Conservation (phyloP, 2,113 vertebrate genomes). For the Pithys albifrons region DNA sequence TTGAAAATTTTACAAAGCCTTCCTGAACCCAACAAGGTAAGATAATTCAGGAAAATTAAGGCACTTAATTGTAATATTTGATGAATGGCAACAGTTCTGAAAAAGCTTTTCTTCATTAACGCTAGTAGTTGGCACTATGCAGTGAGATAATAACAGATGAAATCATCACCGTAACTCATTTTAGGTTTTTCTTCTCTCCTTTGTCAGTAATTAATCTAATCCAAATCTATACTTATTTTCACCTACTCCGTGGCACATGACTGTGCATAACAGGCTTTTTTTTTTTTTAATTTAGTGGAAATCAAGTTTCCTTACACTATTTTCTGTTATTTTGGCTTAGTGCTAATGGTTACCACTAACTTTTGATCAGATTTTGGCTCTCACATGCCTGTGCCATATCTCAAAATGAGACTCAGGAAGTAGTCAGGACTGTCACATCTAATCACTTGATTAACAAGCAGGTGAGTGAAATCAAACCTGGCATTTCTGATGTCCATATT, state of each 20-base stretch:
- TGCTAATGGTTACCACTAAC: not conserved
- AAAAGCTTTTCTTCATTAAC: not conserved
- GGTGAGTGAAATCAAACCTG: not conserved
- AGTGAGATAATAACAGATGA: not conserved
- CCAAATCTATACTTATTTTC: not conserved
- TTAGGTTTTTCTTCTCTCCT: not conserved
- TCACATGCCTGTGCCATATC: not conserved
- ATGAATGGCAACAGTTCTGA: not conserved
- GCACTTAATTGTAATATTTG: not conserved
- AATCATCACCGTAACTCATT: not conserved
- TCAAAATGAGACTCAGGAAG: not conserved
- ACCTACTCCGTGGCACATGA: rapidly evolving
- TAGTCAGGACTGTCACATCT: not conserved
- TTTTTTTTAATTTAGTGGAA: not conserved
- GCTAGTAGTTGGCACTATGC: not conserved
- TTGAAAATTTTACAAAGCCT: not conserved
- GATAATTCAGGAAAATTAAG: not conserved
- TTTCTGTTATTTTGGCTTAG: not conserved
- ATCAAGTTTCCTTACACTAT: not conserved
- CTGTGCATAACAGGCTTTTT: not conserved
- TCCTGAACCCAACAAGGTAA: not conserved
- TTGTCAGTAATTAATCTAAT: not conserved
- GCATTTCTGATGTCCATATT: not conserved
- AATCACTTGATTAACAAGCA: not conserved
- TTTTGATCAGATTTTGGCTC: not conserved